Conservation (phyloP, 2,113 vertebrate genomes). For the Cyprinodon tularosa region DNA sequence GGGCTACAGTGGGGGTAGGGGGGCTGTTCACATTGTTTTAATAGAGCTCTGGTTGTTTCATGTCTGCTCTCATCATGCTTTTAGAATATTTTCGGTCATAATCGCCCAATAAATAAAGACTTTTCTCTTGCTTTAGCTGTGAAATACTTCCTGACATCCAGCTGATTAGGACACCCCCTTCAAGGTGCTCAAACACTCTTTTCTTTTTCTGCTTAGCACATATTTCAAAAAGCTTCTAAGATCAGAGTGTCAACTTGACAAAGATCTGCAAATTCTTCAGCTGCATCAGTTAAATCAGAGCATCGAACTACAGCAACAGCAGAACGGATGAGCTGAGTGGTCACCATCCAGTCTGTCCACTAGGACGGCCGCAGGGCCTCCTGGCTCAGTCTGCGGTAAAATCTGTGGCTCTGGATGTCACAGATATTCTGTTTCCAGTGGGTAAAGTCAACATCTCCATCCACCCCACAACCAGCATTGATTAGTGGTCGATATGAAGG, state of each 20-base stretch:
- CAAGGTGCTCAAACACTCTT: not conserved
- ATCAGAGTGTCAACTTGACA: not conserved
- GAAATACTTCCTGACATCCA: not conserved
- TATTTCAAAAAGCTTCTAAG: not conserved
- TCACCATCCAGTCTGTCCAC: not conserved
- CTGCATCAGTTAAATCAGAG: not conserved
- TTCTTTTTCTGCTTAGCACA: not conserved
- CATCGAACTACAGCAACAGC: not conserved
- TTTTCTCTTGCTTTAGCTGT: not conserved
- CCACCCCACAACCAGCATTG: not conserved
- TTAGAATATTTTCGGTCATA: not conserved
- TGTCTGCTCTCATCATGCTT: not conserved
- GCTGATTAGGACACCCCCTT: not conserved
- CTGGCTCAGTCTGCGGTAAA: too few relatives aligned
- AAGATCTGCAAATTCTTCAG: conserved; percentile 1
- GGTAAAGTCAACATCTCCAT: conserved; percentile 10
- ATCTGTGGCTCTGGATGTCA: not conserved
- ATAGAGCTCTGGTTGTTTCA: too few relatives aligned
- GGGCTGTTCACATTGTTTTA: too few relatives aligned
- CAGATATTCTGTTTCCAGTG: not conserved
- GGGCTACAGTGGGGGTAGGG: too few relatives aligned
- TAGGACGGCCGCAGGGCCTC: too few relatives aligned
- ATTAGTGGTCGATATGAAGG: conserved; percentile 6
- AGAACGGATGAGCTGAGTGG: not conserved
- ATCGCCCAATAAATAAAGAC: not conserved